These are phyloP conservation scores for Chydorus sphaericus DNA, from an alignment of 2,888 invertebrate species.

Conservation along the genomic window DNA sequence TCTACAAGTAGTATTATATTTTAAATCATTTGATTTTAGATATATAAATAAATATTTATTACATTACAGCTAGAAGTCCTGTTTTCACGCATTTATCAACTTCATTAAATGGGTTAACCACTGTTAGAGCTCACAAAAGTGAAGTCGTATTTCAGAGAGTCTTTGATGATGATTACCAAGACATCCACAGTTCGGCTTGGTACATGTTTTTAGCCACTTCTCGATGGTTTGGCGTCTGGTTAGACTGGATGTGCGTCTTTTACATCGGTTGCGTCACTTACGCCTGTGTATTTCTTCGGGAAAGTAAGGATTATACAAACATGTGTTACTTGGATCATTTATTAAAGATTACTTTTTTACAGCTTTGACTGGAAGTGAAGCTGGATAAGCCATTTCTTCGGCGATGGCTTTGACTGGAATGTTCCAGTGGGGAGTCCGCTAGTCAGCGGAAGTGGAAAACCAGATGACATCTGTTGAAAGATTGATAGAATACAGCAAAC, in stretches of 20 bases:
- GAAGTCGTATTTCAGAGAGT: slow-evolving; percentile 28
- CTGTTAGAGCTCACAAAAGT: slow-evolving; percentile 40
- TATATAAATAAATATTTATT: background rate
- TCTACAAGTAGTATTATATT: slow-evolving; percentile 28
- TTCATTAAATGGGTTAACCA: slow-evolving; percentile 57
- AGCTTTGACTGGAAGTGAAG: slow-evolving; percentile 22
- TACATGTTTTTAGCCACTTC: slow-evolving; percentile 76
- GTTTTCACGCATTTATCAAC: slow-evolving; percentile 58
- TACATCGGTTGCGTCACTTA: slow-evolving; percentile 76
- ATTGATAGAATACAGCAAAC: slow-evolving; percentile 56
- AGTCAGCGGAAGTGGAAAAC: slow-evolving; percentile 75
- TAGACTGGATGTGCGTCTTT: slow-evolving; percentile 73
- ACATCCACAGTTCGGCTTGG: slow-evolving; percentile 72
- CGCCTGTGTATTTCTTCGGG: slow-evolving; percentile 58
- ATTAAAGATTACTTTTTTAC: too few relatives aligned
- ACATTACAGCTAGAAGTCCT: slow-evolving; percentile 33
- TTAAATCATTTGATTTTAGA: background rate
- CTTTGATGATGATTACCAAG: slow-evolving; percentile 27
- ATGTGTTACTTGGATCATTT: background rate
- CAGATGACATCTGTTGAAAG: slow-evolving; percentile 85
- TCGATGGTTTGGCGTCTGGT: slow-evolving; percentile 83
- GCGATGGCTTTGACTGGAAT: slow-evolving; percentile 31
- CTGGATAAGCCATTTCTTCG: slow-evolving; percentile 25
- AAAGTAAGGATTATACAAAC: slow-evolving; percentile 25
- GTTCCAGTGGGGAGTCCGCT: slow-evolving; percentile 74